These are phyloP conservation scores for Cheilosia vernalis DNA, from an alignment of 2,888 invertebrate species.

Conservation along the genomic window DNA sequence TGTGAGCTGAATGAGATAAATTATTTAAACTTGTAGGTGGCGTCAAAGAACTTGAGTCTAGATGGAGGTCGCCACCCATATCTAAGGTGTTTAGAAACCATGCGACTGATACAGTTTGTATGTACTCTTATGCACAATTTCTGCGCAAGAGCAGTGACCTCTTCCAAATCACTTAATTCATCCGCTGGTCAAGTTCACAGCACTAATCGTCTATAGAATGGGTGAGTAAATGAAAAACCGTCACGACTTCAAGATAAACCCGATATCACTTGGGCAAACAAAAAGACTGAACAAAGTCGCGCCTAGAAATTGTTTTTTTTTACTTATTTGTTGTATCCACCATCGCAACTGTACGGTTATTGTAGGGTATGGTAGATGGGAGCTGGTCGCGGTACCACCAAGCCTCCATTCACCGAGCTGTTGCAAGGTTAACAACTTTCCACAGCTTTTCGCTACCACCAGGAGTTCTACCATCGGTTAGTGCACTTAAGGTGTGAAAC, in stretches of 20 bases:
- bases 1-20: background rate
- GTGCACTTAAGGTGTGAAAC: conserved; percentile 58
- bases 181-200: conserved; percentile 49
- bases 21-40: conserved; percentile 4
- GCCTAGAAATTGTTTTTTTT: conserved; percentile 4
- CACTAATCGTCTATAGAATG: background rate
- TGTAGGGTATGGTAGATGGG: conserved; percentile 23
- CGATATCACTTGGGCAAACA: background rate
- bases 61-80: too few relatives aligned
- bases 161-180: background rate
- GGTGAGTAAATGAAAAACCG: conserved; percentile 1
- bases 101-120: background rate
- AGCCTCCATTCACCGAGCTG: background rate
- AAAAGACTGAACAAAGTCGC: conserved; percentile 24
- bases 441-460: conserved; percentile 14
- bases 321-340: background rate
- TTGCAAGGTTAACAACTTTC: conserved; percentile 70
- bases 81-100: too few relatives aligned
- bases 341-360: conserved; percentile 30
- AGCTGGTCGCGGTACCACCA: too few relatives aligned
- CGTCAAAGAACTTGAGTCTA: conserved; percentile 8
- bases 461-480: conserved; percentile 50
- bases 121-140: background rate
- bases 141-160: conserved; percentile 26
- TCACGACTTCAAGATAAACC: conserved; percentile 19